Evolutionary conservation across 2,888 invertebrate genomes (phyloP), one percentile per base, ranked within the genome.

Genomic region (Dioctria linearis): DNA sequence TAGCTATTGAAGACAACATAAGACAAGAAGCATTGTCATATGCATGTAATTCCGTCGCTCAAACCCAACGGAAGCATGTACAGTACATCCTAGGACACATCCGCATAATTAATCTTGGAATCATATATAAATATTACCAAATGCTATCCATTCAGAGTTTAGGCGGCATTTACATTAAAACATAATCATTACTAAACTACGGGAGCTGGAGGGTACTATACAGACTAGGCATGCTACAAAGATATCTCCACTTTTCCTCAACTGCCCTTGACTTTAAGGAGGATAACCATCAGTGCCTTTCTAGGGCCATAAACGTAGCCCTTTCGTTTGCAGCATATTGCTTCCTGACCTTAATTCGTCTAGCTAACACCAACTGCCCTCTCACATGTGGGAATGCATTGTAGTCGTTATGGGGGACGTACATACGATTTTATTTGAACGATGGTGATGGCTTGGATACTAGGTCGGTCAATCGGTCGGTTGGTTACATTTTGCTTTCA

Each of bases 321-420:
- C 63, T 76, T 76, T 63, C 61, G 76, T 63, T 76, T 63, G 76
- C 76, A 76, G 76, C 76, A 76, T 61, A 76, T 76, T 76, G 76
- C 76, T 61, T 63, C 76, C 76, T 76, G 76, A 63, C 76, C 76
- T 76, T 76, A 76, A 76, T 76, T 76, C 76, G 63, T 76, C 63
- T 76, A 76, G 76, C 76, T n/a, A 76, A 63, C 76, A 76, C 63
- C 76, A 63, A 76, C 76, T 76, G 76, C 63, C 63, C 63, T 63
- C 63, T 9, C 76, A 63, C 5, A 76, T 25, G 25, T 25, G 25
- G 25, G 25, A 25, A 25, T 25, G 25, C 63, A 76, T 63, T 49
- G 63, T 76, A 76, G 76, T 63, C 76, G 49, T 76, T 61, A 76
- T 49, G 76, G 76, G 61, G 76, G 25, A 25, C 25, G 25, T 25